phyloP scores from a whole-genome alignment of 1,140 invertebrate genomes.

The Araneus ventricosus region DNA sequence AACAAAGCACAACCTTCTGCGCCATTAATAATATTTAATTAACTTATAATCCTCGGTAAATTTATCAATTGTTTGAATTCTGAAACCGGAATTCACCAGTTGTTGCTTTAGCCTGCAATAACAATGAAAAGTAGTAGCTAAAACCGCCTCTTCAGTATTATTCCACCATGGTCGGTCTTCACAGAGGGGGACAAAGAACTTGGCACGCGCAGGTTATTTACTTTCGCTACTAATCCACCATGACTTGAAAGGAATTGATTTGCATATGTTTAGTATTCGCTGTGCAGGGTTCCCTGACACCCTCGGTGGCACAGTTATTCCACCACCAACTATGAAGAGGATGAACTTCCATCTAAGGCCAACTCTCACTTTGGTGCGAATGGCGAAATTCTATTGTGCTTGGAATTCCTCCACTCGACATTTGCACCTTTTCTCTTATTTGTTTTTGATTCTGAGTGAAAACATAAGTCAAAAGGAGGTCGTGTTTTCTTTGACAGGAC shows the following conservation, averaged over 20 bases:
- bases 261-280: slow-evolving; percentile 49
- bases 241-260: slow-evolving; percentile 36
- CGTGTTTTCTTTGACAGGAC: not conserved
- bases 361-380: not conserved
- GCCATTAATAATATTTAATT: too few relatives aligned
- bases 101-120: not conserved
- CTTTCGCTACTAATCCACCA: not conserved
- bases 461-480: not conserved
- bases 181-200: not conserved
- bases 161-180: not conserved
- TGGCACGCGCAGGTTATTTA: slow-evolving; percentile 31
- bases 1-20: too few relatives aligned
- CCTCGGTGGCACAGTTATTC: slow-evolving; percentile 39
- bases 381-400: slow-evolving; percentile 48
- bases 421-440: slow-evolving; percentile 31
- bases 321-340: not conserved
- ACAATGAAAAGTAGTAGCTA: not conserved
- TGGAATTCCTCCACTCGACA: not conserved
- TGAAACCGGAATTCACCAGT: too few relatives aligned
- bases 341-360: slow-evolving; percentile 1
- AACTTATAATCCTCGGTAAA: too few relatives aligned
- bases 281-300: slow-evolving; percentile 26
- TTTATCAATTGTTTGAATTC: too few relatives aligned
- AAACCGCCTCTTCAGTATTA: not conserved
- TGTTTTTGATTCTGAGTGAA: not conserved